Evolutionary conservation across 1,140 invertebrate species (phyloP), one percentile per base, ranked within the genome.

Genomic region (Limonius californicus): DNA sequence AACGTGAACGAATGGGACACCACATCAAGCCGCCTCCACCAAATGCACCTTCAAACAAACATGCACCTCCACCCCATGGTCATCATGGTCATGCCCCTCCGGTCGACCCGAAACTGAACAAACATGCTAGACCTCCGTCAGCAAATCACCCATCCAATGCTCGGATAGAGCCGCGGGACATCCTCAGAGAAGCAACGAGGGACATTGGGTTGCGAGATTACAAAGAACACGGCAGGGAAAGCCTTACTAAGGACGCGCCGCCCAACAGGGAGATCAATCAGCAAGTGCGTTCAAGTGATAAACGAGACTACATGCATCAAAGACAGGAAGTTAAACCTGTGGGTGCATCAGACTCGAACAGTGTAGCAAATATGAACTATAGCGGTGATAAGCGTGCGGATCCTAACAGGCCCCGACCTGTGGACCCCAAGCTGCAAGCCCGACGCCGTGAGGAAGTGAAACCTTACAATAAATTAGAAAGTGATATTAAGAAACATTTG

Each of bases 1-100:
- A 81, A 54, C 70, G 72, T 39, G 79, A 79, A 62, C 75, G 79
- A 16, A 74, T 79, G 62, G 76, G 77, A 39, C 64, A 78, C 2
- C 76, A 79, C 18, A 39, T 72, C 76, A 11, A 73, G 73, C 30
- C 74, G 74, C 43, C 68, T 70, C 14, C 73, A 74, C 11, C 76
- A 74, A 32, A 54, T 62, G 30, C 66, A 14, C 11, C 12, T 6
- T 61, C 57, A 19, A 43, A 60, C 19, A 68, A 57, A 43, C 64
- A 75, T 12, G 15, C 9, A 32, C 18, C 66, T 69, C 14, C 67
- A 39, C 70, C 4, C 60, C 70, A 61, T 60, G 58, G 67, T 57
- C 71, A 71, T 23, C 53, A 55, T 32, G 9, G 21, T 27, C 70
- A 72, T 54, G 61, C 68, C 6, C 67, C 71, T 1, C 59, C 63